Evolutionary conservation across 1,140 invertebrate species (phyloP), one percentile per base, ranked within the genome.

Genomic region (Drosophila bifasciata): DNA sequence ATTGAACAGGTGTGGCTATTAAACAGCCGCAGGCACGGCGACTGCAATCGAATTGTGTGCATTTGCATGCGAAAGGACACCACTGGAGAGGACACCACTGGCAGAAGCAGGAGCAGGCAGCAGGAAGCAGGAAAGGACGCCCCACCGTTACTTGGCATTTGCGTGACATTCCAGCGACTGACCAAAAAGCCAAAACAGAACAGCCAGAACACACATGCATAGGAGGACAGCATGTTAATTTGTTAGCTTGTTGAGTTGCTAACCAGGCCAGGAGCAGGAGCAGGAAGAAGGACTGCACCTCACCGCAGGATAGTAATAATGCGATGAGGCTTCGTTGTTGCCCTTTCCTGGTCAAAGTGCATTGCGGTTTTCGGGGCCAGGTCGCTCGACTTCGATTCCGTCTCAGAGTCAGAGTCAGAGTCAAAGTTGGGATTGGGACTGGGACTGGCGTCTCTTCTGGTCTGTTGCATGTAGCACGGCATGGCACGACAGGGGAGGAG

Each of bases 1-100:
- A 91, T 91, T 91, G 89, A 91, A 90, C 89, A 91, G 89, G 89
- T 90, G 88, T 90, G 88, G 88, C 85, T 80, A 90, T 90, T 90
- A 90, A 79, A 80, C 75, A 90, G 81, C 86, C 86, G 73, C 86
- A 90, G 79, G 79, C 78, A 59, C 57, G 44, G 69, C 44, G 41
- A 73, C 62, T 66, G 79, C 83, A 75, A 88, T 72, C 52, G 70
- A 74, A 78, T 72, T 71, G 77, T 45, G 61, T 76, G 32, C 73
- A 83, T 77, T 84, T 59, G 75, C 79, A 83, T 88, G 66, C 66
- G 66, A 61, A 50, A 78, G 58, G 60, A 75, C 57, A 71, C 43
- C 39, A 40, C 49, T 32, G 52, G 21, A 67, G 64, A 67, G 64
- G 64, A 67, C 61, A 53, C 39, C 48, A 17, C 46, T 49, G 50